Percentiles rank a stretch among this genome's conserved stretches.
Evolutionary conservation across 2,888 invertebrate species (phyloP).

Genomic region (Tridacna gigas): DNA sequence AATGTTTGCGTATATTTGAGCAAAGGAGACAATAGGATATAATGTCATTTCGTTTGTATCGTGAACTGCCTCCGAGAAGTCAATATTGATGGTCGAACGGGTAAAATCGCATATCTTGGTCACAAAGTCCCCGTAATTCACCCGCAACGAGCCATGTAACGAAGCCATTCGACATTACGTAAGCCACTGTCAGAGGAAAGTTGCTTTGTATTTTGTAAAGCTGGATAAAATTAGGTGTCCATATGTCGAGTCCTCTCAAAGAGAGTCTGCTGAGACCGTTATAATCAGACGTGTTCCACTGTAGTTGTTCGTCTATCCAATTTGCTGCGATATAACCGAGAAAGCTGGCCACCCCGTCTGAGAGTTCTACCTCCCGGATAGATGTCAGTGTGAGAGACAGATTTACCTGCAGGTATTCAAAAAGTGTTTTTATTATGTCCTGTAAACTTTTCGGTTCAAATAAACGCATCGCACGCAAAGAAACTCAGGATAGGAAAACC

Average conservation of each 20-base stretch:
- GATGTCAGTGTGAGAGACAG: neutral
- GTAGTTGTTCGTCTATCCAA: conserved; percentile 15
- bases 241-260: conserved; percentile 1
- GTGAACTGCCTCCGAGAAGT: neutral
- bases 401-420: neutral
- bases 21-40: neutral
- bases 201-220: conserved; percentile 4
- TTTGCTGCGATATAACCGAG: neutral
- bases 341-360: conserved; percentile 1
- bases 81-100: conserved; percentile 4
- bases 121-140: neutral
- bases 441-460: neutral
- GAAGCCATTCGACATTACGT: neutral
- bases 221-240: conserved; percentile 13
- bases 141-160: neutral
- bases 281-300: neutral
- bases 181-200: neutral
- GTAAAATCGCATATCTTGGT: conserved; percentile 7
- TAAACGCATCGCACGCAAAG: too few relatives aligned
- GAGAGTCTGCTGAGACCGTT: neutral
- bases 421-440: neutral
- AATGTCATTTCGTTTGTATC: neutral
- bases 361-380: neutral
- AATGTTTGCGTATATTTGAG: neutral
- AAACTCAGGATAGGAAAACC: neutral